Evolutionary conservation across 2,888 invertebrate genomes (phyloP), one percentile per base, ranked within the genome.

Genomic region (Andrena marginata): DNA sequence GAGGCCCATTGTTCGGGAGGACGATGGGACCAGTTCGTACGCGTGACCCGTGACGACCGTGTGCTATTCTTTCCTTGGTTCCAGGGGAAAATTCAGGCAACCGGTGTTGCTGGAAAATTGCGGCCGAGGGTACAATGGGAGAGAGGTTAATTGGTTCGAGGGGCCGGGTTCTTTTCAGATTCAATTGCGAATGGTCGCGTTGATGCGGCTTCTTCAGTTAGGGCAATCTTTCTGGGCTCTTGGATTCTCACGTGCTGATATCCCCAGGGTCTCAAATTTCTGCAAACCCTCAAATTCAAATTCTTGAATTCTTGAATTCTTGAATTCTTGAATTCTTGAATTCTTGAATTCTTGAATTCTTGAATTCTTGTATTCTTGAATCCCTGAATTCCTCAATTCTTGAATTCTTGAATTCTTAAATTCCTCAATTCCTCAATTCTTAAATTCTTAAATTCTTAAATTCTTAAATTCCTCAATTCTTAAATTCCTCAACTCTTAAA

Each of bases 1-100:
- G 54, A 23, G 65, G 48, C 63, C 70, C 64, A 83, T 86, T 85
- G 85, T 86, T 86, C 83, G 71, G 48, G 31, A 35, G 35, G 35
- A 51, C 65, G 65, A 72, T 73, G 64, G 60, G 72, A 75, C 62
- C 70, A 48, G 62, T 63, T 62, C 51, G 85, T 51, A 78, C 73
- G 69, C 80, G 83, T 85, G 85, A 86, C 85, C 83, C 85, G 80
- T 83, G 73, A 85, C 80, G 85, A 82, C 70, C 75, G 65, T 68
- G 49, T 72, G 69, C 42, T 13, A 42, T 42, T 42, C 42, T 42
- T 42, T 42, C 16, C 13, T 13, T 4, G 42, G 4, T 16, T 42
- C 42, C 42, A 42, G 16, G 42, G 42, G 42, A 42, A 42, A 42
- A 42, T 42, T 42, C 42, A 42, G 42, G 16, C 16, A 0, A 13